These are phyloP conservation scores for Spatulosminthurus flaviceps DNA, from an alignment of 2,888 invertebrate species.

Conservation along the genomic window DNA sequence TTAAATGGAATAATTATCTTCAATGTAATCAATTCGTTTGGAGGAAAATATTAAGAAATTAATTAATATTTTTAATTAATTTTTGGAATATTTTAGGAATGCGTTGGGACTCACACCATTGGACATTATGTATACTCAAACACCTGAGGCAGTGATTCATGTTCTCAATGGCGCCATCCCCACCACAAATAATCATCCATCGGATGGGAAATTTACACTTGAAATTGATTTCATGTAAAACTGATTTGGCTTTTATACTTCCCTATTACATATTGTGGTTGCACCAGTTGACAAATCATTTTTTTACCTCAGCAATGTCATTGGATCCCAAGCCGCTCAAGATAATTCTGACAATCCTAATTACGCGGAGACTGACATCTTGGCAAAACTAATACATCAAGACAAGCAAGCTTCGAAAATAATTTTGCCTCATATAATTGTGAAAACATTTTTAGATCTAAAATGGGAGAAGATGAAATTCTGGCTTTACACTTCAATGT, in stretches of 20 bases:
- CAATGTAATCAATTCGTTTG: too few relatives aligned
- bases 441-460: conserved; percentile 44
- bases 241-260: background rate
- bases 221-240: conserved; percentile 39
- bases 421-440: conserved; percentile 36
- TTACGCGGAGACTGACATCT: conserved; percentile 29
- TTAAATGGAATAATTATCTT: too few relatives aligned
- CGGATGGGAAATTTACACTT: conserved; percentile 39
- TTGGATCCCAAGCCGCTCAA: conserved; percentile 12
- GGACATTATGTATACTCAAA: conserved; percentile 34
- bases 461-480: conserved; percentile 46
- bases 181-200: conserved; percentile 31
- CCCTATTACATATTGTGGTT: too few relatives aligned
- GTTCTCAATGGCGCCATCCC: conserved; percentile 39
- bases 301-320: background rate
- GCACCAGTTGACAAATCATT: background rate
- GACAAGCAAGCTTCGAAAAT: conserved; percentile 30
- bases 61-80: background rate
- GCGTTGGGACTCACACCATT: conserved; percentile 24
- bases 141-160: conserved; percentile 39
- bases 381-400: conserved; percentile 42
- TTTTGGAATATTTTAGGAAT: background rate
- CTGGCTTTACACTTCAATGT: conserved; percentile 22
- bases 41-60: background rate
- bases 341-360: background rate